Conservation (phyloP, 2,113 vertebrate genomes). For the Vanacampus margaritifer region DNA sequence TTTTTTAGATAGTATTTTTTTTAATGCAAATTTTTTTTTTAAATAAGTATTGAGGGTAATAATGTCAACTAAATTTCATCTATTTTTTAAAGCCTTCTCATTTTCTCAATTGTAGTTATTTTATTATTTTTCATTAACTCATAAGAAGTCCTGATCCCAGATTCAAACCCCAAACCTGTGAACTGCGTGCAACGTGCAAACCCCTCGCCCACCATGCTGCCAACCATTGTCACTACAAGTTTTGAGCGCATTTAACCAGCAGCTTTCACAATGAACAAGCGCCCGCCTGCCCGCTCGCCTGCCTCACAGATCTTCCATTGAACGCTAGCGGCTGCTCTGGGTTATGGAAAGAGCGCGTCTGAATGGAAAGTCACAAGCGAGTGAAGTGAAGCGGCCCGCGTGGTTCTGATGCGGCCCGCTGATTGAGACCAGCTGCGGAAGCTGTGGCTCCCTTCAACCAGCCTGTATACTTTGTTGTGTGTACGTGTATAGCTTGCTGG, state of each 20-base stretch:
- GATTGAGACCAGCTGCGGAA: conserved; percentile 60
- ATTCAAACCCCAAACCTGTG: background rate
- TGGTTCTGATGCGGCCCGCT: conserved; percentile 60
- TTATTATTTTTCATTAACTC: background rate
- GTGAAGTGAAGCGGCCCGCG: background rate
- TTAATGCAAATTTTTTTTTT: too few relatives aligned
- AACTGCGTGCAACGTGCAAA: background rate
- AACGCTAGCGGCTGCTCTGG: background rate
- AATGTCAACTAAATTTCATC: too few relatives aligned
- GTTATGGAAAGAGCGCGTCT: conserved; percentile 52
- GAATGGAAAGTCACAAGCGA: conserved; percentile 5
- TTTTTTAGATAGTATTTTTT: too few relatives aligned
- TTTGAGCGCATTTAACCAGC: background rate
- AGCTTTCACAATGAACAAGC: background rate
- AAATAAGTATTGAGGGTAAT: too few relatives aligned
- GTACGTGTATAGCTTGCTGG: conserved; percentile 7
- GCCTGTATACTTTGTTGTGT: background rate
- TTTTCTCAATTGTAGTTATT: too few relatives aligned
- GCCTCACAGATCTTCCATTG: background rate
- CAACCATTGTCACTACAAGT: background rate
- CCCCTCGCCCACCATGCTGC: background rate
- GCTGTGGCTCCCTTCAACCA: conserved; percentile 23
- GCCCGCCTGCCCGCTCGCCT: too few relatives aligned
- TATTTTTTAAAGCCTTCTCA: too few relatives aligned
- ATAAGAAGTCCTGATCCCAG: background rate